These are phyloP conservation scores for Andrena camellia DNA, from an alignment of 2,888 invertebrate genomes.

Conservation along the genomic window DNA sequence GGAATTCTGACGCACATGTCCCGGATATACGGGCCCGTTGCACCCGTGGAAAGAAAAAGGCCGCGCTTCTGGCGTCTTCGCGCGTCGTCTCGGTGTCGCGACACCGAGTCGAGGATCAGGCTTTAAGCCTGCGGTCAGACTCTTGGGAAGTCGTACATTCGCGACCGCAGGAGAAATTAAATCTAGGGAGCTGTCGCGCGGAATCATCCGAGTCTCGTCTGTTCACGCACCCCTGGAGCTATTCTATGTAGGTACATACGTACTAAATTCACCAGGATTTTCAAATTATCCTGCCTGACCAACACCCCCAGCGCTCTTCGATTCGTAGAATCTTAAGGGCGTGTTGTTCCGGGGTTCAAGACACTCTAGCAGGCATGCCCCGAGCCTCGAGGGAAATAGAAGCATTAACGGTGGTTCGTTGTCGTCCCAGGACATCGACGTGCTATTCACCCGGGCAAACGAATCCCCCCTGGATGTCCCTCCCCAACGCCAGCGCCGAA, in stretches of 20 bases:
- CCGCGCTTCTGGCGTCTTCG: conserved; percentile 28
- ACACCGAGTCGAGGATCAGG: conserved; percentile 35
- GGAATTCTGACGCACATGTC: conserved; percentile 72
- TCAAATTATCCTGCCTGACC: too few relatives aligned
- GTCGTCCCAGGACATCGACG: neutral
- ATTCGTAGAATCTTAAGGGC: too few relatives aligned
- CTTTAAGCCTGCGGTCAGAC: conserved; percentile 56
- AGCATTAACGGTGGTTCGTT: conserved; percentile 19
- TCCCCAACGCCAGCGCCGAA: conserved; percentile 24
- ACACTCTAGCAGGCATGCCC: too few relatives aligned
- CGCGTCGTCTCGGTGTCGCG: conserved; percentile 15
- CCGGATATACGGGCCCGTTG: conserved; percentile 66
- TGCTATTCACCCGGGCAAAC: conserved; percentile 7
- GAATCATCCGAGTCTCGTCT: conserved; percentile 21
- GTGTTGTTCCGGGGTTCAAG: too few relatives aligned
- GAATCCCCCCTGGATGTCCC: neutral
- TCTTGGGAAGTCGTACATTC: conserved; percentile 65
- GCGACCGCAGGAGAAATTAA: conserved; percentile 59
- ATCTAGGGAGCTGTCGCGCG: conserved; percentile 44
- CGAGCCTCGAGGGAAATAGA: neutral
- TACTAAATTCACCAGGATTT: neutral
- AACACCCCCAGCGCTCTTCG: too few relatives aligned
- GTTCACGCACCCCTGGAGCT: neutral
- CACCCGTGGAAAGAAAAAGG: conserved; percentile 50
- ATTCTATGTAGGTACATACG: neutral